Evolutionary conservation across 2,113 vertebrate genomes (phyloP).

Genomic region (Corythornis vintsioides): DNA sequence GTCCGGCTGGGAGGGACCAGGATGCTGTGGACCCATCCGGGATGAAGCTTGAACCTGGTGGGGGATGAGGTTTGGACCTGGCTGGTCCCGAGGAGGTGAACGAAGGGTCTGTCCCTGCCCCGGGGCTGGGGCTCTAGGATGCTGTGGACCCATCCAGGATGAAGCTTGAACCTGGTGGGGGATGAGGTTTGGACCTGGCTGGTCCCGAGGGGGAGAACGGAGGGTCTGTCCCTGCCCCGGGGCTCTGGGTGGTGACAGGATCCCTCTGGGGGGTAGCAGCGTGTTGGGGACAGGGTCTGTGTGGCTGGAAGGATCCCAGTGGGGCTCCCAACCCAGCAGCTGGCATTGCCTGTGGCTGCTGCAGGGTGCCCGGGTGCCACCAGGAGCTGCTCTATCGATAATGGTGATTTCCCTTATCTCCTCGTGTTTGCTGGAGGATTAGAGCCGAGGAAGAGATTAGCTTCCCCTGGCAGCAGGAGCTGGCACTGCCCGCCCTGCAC

Average conservation of each 20-base stretch:
- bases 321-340: rapidly evolving
- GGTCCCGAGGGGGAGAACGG: rapidly evolving
- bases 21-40: background rate
- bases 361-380: background rate
- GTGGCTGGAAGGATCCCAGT: background rate
- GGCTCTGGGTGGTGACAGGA: background rate
- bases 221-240: background rate
- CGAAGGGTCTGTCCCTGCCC: rapidly evolving
- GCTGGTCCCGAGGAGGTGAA: too few species aligned
- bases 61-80: background rate
- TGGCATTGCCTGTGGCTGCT: background rate
- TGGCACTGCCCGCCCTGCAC: background rate
- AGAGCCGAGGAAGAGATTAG: conserved; percentile 42
- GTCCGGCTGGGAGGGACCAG: background rate
- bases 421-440: conserved; percentile 58
- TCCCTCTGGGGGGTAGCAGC: background rate
- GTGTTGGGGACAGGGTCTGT: rapidly evolving
- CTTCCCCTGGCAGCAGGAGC: background rate
- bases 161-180: background rate
- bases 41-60: background rate
- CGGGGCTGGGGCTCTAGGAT: background rate
- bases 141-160: background rate
- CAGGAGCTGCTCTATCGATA: background rate
- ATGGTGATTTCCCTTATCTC: conserved; percentile 59
- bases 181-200: background rate